Evolutionary conservation across 2,113 vertebrate species (phyloP).

Genomic region (Nibea albiflora): DNA sequence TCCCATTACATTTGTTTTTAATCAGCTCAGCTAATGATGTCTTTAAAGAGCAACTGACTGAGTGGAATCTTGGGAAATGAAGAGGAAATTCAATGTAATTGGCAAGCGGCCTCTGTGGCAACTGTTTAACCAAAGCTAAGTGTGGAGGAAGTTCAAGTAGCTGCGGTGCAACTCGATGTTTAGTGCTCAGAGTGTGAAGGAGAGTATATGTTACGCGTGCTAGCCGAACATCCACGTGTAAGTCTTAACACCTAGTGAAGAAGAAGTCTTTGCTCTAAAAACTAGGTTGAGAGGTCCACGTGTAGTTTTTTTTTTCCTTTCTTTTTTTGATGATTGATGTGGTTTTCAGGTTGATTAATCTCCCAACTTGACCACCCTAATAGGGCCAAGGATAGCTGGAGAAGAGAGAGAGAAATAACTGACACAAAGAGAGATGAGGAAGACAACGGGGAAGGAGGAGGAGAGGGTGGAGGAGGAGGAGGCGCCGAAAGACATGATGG

Average conservation of each 20-base stretch:
- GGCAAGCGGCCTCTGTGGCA: too few species aligned
- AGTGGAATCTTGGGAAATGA: too few species aligned
- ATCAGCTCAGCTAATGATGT: background rate
- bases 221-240: background rate
- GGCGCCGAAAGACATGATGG: slow-evolving; percentile 18
- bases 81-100: too few species aligned
- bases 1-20: background rate
- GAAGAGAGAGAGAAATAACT: slow-evolving; percentile 37
- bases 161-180: too few species aligned
- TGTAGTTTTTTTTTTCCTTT: background rate
- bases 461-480: slow-evolving; percentile 19
- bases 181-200: background rate
- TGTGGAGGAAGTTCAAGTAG: too few species aligned
- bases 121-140: too few species aligned
- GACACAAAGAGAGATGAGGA: slow-evolving; percentile 39
- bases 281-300: slow-evolving; percentile 52
- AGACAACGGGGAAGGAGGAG: slow-evolving; percentile 42
- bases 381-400: slow-evolving; percentile 65
- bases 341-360: slow-evolving; percentile 61
- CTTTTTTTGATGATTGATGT: slow-evolving; percentile 47
- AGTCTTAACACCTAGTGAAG: background rate
- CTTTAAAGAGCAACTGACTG: background rate
- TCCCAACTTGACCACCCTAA: slow-evolving; percentile 57
- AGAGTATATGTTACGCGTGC: background rate
- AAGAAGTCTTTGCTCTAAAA: slow-evolving; percentile 20